phyloP scores from a whole-genome alignment of 2,113 vertebrate genomes.

The Agapornis roseicollis region DNA sequence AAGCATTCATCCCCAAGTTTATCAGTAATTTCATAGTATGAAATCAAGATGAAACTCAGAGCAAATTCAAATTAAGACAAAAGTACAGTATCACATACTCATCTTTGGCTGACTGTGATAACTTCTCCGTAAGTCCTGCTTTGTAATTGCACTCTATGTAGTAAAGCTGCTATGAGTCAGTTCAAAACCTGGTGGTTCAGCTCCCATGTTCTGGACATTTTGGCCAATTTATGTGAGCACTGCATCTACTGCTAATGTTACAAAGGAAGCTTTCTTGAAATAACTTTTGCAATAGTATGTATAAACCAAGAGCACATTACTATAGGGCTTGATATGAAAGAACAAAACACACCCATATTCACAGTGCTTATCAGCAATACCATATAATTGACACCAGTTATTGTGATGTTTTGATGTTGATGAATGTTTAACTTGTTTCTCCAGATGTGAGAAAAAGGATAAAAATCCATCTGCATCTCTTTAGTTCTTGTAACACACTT shows the following conservation, averaged over 20 bases:
- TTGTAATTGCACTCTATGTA: not conserved
- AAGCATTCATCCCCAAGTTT: not conserved
- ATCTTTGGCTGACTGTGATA: not conserved
- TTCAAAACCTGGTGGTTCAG: not conserved
- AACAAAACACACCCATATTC: not conserved
- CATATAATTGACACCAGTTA: too few relatives aligned
- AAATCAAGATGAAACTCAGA: not conserved
- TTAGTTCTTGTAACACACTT: not conserved
- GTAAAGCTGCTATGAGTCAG: rapidly evolving
- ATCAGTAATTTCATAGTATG: not conserved
- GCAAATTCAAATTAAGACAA: not conserved
- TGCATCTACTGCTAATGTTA: not conserved
- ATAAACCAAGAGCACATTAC: not conserved
- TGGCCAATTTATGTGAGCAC: rapidly evolving
- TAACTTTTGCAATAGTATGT: not conserved
- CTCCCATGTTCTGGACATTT: rapidly evolving
- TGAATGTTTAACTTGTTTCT: not conserved
- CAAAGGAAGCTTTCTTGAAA: not conserved
- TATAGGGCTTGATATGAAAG: not conserved
- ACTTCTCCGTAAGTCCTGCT: not conserved
- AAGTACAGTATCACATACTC: not conserved
- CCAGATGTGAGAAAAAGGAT: not conserved
- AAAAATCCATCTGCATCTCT: not conserved
- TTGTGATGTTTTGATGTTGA: not conserved
- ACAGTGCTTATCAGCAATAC: not conserved